Conservation (phyloP, 2,888 invertebrate genomes). For the Mechanitis mazaeus region DNA sequence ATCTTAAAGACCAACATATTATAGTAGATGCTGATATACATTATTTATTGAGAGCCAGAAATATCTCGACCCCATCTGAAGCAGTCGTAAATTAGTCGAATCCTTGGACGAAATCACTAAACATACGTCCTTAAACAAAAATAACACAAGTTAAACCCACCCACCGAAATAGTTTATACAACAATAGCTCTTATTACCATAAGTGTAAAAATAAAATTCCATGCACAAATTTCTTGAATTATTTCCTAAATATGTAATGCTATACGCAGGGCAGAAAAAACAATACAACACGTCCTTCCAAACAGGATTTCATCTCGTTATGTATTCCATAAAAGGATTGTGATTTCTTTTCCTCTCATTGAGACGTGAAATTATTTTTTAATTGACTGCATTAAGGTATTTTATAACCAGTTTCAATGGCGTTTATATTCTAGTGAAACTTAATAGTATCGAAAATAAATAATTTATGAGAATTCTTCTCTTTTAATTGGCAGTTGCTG, state of each 20-base stretch:
- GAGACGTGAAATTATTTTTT: slow-evolving; percentile 47
- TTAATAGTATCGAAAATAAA: slow-evolving; percentile 18
- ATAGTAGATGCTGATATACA: slow-evolving; percentile 39
- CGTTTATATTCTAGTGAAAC: slow-evolving; percentile 19
- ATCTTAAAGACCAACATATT: slow-evolving; percentile 47
- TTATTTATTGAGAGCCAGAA: slow-evolving; percentile 45
- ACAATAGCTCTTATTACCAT: slow-evolving; percentile 22
- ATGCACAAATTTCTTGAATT: slow-evolving; percentile 15
- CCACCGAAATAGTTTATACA: slow-evolving; percentile 16
- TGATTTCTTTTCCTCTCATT: slow-evolving; percentile 42
- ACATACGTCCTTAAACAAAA: slow-evolving; percentile 43
- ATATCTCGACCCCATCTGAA: slow-evolving; percentile 45
- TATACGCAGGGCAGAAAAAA: slow-evolving; percentile 41
- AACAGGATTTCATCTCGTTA: slow-evolving; percentile 55
- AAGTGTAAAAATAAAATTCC: slow-evolving; percentile 21
- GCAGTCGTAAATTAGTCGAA: slow-evolving; percentile 49
- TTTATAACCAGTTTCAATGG: slow-evolving; percentile 28
- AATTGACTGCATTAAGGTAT: slow-evolving; percentile 35
- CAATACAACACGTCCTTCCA: slow-evolving; percentile 47
- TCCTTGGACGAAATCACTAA: slow-evolving; percentile 49
- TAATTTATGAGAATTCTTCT: background rate
- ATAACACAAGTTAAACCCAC: slow-evolving; percentile 31
- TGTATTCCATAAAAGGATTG: slow-evolving; percentile 51
- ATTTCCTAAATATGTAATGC: slow-evolving; percentile 31
- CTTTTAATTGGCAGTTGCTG: background rate